Evolutionary conservation across 2,113 vertebrate genomes (phyloP), one percentile per base, ranked within the genome.

Genomic region (Clarias macrocephalus): DNA sequence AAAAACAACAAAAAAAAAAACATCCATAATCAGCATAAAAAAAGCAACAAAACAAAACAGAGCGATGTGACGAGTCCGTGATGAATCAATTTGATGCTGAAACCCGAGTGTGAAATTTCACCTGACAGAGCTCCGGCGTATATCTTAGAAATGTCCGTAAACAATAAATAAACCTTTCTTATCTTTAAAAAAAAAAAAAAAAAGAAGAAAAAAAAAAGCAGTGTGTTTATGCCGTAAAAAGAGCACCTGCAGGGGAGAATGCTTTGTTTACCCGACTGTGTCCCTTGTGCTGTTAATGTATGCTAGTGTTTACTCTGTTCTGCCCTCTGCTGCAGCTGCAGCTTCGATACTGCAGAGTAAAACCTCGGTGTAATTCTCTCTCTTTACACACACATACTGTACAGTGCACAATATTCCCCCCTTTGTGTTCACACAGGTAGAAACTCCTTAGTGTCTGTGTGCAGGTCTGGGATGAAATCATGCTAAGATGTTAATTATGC

Each of bases 401-500:
- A 54, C 5, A 30, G 66, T 48, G 56, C 82, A 70, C 1, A 18
- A 52, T 56, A 10, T 59, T 48, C 18, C 42, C 12, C n/a, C n/a
- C n/a, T n/a, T n/a, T n/a, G n/a, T n/a, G n/a, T n/a, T 33, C 57
- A 28, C 57, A 72, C 48, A 15, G 8, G 59, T 56, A 72, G 80
- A 84, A 21, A 57, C 77, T 85, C 21, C 65, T 90, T 88, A 88
- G 42, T 48, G 42, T 48, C 60, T 84, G 73, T 90, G 89, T 91
- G 68, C 25, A 33, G 73, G 85, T 81, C 21, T 90, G 83, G 82
- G 88, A 80, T 86, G 90, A 90, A 93, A 91, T 89, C 85, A 83
- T 68, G 66, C 62, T 84, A 73, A 88, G 89, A 88, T 84, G 77
- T 77, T 85, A 90, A 90, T 91, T 91, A 91, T 90, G 91, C 90